Conservation (phyloP, 2,797 vertebrate species). For the Kryptolebias ocellatus region DNA sequence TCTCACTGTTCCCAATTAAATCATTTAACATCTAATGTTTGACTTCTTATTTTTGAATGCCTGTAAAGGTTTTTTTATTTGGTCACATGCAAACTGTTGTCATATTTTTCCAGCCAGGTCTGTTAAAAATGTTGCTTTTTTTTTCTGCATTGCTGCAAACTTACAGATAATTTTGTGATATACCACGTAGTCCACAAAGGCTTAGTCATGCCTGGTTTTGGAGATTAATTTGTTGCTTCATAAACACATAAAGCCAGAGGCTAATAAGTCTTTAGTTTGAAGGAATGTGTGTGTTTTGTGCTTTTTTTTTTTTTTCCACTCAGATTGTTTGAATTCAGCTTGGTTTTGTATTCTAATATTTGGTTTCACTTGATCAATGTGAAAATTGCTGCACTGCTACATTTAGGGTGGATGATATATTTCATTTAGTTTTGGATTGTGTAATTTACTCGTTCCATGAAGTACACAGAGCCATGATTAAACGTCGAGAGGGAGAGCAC, state of each 20-base stretch:
- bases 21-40: slow-evolving; percentile 6
- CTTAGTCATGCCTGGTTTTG: slow-evolving; percentile 17
- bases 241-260: not conserved
- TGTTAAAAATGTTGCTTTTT: not conserved
- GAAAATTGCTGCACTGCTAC: slow-evolving; percentile 9
- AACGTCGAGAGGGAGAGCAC: too few species aligned
- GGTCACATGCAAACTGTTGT: slow-evolving; percentile 11
- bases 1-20: not conserved
- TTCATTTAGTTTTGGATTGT: slow-evolving; percentile 23
- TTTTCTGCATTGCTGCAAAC: too few species aligned
- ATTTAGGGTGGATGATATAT: too few species aligned
- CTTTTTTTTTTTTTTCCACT: slow-evolving; percentile 19
- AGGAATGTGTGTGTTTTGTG: slow-evolving; percentile 52
- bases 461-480: too few species aligned
- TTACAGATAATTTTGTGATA: too few species aligned
- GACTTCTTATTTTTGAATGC: not conserved
- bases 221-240: slow-evolving; percentile 16
- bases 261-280: slow-evolving; percentile 31
- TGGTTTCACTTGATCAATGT: slow-evolving; percentile 5
- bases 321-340: slow-evolving; percentile 18
- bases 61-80: not conserved
- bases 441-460: slow-evolving; percentile 3
- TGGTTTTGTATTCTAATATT: slow-evolving; percentile 29
- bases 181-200: not conserved
- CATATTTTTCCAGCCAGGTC: slow-evolving; percentile 8